A percentile compares a stretch with the other conserved stretches of the same genome.
These are phyloP conservation scores for Zoanthus gigantus DNA, from an alignment of 92 coral and sea anemone genomes.

Conservation along the genomic window DNA sequence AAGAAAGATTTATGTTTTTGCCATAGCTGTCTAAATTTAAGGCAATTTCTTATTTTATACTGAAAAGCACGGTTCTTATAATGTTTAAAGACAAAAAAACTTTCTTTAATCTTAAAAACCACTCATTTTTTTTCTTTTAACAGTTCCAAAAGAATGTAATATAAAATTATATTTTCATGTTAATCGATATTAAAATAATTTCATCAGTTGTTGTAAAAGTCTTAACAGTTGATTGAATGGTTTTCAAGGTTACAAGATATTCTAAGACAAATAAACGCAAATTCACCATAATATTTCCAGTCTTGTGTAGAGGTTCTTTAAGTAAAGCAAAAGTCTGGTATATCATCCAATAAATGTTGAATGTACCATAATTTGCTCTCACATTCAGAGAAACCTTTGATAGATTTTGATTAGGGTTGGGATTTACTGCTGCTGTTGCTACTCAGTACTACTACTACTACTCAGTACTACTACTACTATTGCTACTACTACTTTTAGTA, in stretches of 20 bases:
- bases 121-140: not conserved
- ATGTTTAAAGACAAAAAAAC: not conserved
- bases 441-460: too few species aligned
- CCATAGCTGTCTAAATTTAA: constrained; percentile 42
- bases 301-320: not conserved
- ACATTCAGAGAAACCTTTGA: too few species aligned
- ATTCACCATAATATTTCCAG: not conserved
- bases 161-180: constrained; percentile 26
- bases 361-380: too few species aligned
- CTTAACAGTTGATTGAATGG: constrained; percentile 4
- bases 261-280: not conserved
- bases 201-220: not conserved
- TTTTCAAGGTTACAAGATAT: constrained; percentile 5
- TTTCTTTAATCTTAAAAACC: not conserved
- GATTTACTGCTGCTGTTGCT: too few species aligned
- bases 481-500: too few species aligned
- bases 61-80: constrained; percentile 31
- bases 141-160: not conserved
- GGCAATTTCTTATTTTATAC: constrained; percentile 44
- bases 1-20: constrained; percentile 49
- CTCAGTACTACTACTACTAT: too few species aligned
- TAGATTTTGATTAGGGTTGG: too few species aligned
- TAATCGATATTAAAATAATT: not conserved
- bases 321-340: too few species aligned
- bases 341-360: too few species aligned